Base-by-base conservation (phyloP, 2,797 vertebrate genomes). In the Oryzias sinensis region DNA sequence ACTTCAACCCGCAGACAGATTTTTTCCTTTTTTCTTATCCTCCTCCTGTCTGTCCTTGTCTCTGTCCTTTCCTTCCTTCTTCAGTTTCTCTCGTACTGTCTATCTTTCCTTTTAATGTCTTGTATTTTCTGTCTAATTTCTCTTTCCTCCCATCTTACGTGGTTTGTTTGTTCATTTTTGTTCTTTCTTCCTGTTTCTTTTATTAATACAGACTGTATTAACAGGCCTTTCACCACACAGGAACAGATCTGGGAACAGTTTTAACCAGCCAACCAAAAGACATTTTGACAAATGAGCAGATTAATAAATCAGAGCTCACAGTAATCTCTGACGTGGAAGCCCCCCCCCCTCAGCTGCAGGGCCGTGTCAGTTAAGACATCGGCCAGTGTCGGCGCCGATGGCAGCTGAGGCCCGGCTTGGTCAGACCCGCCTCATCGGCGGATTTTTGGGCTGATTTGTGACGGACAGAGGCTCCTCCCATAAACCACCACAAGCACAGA, bases 291-390 rank as follows among this genome's bases (percentile, higher is more conserved):
- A 76, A 87, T 84, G 68, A 67, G 59, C 60, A 67, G 49, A 70
- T 77, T 76, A 78, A 68, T 63, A 70, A 74, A 57, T 49, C 53
- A 52, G 59, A 68, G 56, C 70, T 78, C 71, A 62, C 77, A 72
- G 54, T 15, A 76, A 65, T 76, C 75, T 45, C 57, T 81, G 81
- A 75, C 46, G 79, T 77, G 59, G 68, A 60, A 71, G 69, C 56
- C 70, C 68, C 42, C 17, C 63, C 85, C 87, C 73, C 88, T 65
- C 90, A 91, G 88, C 88, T 91, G 91, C 58, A 41, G 46, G 56
- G 64, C 59, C 59, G 62, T 69, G 56, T 70, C 72, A 61, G 76
- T 85, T 70, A 70, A 81, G 69, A 77, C 77, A 62, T 69, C 66
- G 65, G 69, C 74, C 68, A 49, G 49, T 53, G 48, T 77, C 76